phyloP scores from a whole-genome alignment of 1,140 invertebrate species.

The Pseudomyrmex flavicornis region DNA sequence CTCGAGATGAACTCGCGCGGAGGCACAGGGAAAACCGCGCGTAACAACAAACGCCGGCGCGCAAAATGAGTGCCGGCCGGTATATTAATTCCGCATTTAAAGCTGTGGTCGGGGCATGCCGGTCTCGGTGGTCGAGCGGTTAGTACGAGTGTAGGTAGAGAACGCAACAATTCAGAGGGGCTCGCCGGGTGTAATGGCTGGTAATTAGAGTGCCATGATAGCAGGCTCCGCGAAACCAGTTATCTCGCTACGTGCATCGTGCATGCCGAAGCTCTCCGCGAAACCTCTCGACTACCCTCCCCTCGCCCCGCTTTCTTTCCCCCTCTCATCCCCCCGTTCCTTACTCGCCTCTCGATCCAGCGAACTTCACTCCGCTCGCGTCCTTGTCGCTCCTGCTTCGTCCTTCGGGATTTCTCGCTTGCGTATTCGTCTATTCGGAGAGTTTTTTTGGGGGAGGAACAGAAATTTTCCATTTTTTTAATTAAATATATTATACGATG shows the following conservation, averaged over 20 bases:
- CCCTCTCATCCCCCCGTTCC: conserved; percentile 23
- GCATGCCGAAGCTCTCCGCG: conserved; percentile 73
- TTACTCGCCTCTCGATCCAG: conserved; percentile 2
- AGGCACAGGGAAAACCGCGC: conserved; percentile 32
- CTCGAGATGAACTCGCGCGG: conserved; percentile 16
- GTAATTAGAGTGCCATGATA: conserved; percentile 85
- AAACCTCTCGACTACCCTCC: conserved; percentile 29
- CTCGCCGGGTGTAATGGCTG: conserved; percentile 82
- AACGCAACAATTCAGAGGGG: conserved; percentile 82
- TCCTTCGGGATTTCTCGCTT: neutral
- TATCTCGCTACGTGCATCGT: conserved; percentile 84
- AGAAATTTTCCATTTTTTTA: neutral
- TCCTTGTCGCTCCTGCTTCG: neutral
- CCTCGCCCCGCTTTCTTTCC: conserved; percentile 56
- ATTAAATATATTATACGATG: no score
- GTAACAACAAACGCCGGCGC: conserved; percentile 65
- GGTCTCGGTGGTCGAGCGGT: conserved; percentile 82
- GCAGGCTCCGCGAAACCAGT: conserved; percentile 84
- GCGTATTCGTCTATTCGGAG: neutral
- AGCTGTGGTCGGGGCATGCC: conserved; percentile 82
- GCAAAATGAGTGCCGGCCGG: conserved; percentile 79
- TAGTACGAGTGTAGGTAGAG: conserved; percentile 81
- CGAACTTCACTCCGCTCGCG: conserved; percentile 1
- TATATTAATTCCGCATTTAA: conserved; percentile 84
- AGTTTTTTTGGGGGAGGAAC: neutral